Evolutionary conservation across 2,888 invertebrate species (phyloP), one percentile per base, ranked within the genome.

Genomic region (Stenodera caucasica): DNA sequence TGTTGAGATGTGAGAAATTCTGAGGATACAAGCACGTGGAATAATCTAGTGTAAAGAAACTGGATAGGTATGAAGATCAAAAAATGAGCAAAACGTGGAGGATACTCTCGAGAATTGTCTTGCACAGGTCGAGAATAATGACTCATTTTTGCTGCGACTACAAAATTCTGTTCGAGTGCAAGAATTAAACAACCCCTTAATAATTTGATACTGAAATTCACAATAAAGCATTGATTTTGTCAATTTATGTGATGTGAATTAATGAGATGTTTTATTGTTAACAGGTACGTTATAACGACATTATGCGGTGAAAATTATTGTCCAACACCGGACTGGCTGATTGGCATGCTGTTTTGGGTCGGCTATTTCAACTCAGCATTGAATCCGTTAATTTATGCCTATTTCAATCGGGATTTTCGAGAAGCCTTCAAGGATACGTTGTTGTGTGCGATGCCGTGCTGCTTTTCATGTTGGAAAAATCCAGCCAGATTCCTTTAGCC

Each of bases 281-380:
- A 54, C 83, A 92, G 92, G 93, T 93, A 93, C 77, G 90, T 93
- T 59, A 91, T 89, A 74, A 90, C 91, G 60, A 90, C 92, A 61
- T 81, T 93, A 0, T 93, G 96, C 78, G 93, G 92, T 1, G 87
- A 90, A 55, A 84, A 81, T 15, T 54, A 67, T 37, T 90, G 89
- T 75, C 83, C 84, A 49, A 86, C 86, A 65, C 90, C 91, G 3
- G 85, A 86, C 58, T 83, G 88, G 70, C 82, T 91, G 33, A 88
- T 90, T 49, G 84, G 86, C 53, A 83, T 89, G 70, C 82, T 91
- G 33, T 91, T 91, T 80, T 97, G 97, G 98, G 92, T 98, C 72
- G 98, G 98, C 62, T 98, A 98, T 83, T 94, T 94, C 83, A 97
- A 97, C 82, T 95, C 95, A 12, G 94, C 94, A 55, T 84, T 97